Percentiles rank a stretch among this genome's conserved stretches.
Conservation (phyloP, 2,888 invertebrate genomes). For the Drosophila birchii region DNA sequence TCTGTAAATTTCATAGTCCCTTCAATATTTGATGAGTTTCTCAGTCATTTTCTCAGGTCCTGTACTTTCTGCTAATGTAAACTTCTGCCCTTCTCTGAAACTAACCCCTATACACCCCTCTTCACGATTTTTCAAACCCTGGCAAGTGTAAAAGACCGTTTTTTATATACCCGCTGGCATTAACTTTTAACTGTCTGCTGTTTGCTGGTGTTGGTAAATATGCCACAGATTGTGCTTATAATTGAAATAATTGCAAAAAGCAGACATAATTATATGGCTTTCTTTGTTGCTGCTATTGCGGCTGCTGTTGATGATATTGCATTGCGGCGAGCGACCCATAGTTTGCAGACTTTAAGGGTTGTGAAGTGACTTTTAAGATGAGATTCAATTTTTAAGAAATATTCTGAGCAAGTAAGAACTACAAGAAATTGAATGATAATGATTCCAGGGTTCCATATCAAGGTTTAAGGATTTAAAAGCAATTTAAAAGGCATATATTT, state of each 20-base stretch:
- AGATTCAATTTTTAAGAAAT: neutral
- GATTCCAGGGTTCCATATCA: neutral
- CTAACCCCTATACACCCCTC: neutral
- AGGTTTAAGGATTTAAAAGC: neutral
- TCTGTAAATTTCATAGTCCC: too few relatives aligned
- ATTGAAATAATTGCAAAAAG: conserved; percentile 75
- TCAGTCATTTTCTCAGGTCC: neutral
- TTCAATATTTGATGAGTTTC: neutral
- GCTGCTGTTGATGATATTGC: neutral
- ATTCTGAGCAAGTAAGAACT: neutral
- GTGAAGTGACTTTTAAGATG: neutral
- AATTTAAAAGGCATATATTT: neutral
- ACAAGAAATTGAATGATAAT: neutral
- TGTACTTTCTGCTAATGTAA: neutral
- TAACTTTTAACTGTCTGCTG: conserved; percentile 57
- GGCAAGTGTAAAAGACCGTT: conserved; percentile 28
- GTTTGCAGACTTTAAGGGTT: neutral
- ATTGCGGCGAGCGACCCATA: too few relatives aligned
- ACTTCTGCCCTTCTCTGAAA: too few relatives aligned
- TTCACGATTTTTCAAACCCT: too few relatives aligned
- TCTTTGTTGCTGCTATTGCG: conserved; percentile 22
- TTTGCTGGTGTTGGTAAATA: conserved; percentile 43
- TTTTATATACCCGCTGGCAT: conserved; percentile 49
- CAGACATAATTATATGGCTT: conserved; percentile 72
- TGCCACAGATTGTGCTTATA: conserved; percentile 76